Conservation (phyloP, 2,888 invertebrate genomes). For the Colletes collaris region DNA sequence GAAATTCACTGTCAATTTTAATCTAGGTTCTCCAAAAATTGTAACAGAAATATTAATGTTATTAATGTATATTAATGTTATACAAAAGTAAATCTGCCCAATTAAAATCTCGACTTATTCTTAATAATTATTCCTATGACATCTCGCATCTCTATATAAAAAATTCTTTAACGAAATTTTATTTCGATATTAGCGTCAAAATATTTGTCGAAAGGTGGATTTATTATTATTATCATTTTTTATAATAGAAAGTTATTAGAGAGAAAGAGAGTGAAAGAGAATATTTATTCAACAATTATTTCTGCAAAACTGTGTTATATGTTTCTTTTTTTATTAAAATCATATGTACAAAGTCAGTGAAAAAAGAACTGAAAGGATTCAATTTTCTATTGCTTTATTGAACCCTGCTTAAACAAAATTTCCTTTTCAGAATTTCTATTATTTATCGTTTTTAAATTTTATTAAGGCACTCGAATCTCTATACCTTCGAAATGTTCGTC, state of each 20-base stretch:
- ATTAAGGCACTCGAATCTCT: background rate
- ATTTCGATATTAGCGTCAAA: background rate
- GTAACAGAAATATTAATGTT: constrained; percentile 36
- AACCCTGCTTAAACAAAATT: background rate
- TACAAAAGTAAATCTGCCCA: constrained; percentile 46
- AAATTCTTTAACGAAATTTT: background rate
- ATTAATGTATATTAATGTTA: constrained; percentile 42
- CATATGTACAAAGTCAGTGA: constrained; percentile 51
- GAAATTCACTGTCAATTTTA: constrained; percentile 39
- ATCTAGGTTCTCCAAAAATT: constrained; percentile 17
- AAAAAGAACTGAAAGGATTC: constrained; percentile 22
- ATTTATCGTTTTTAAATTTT: constrained; percentile 7
- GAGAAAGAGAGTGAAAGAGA: constrained; percentile 16
- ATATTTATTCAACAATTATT: constrained; percentile 38
- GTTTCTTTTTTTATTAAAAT: constrained; percentile 45
- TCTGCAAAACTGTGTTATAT: constrained; percentile 30
- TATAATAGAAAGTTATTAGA: background rate
- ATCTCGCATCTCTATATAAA: background rate
- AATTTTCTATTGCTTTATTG: constrained; percentile 24
- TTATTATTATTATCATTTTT: background rate
- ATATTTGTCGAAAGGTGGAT: background rate
- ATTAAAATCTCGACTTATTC: constrained; percentile 22
- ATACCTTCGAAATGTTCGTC: background rate
- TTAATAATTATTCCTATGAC: constrained; percentile 16
- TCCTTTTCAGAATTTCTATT: constrained; percentile 8